These are phyloP conservation scores for Pocillopora grandis DNA, from an alignment of 92 coral and sea anemone genomes.

Conservation along the genomic window DNA sequence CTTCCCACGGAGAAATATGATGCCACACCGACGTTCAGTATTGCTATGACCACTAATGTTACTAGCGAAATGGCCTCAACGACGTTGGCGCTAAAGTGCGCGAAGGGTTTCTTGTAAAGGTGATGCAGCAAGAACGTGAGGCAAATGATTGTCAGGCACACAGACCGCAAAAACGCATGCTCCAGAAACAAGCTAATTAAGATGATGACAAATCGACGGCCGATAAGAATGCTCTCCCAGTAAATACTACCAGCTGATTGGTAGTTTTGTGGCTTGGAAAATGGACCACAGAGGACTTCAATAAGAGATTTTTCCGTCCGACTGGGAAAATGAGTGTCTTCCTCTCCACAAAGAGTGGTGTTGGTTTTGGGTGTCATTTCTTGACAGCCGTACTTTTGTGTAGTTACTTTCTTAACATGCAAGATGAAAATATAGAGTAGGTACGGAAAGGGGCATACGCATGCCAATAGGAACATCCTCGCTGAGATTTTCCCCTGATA, in stretches of 20 bases:
- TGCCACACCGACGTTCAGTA: slow-evolving; percentile 40
- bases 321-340: not conserved
- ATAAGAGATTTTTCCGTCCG: slow-evolving; percentile 7
- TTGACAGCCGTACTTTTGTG: not conserved
- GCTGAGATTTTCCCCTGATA: slow-evolving; percentile 35
- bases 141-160: slow-evolving; percentile 37
- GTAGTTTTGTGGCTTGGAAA: slow-evolving; percentile 17
- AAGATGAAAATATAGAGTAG: slow-evolving; percentile 6
- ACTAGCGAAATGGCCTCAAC: slow-evolving; percentile 49
- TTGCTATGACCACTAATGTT: slow-evolving; percentile 64
- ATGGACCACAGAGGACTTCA: slow-evolving; percentile 46
- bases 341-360: not conserved
- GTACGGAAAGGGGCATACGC: slow-evolving; percentile 42
- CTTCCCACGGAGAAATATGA: slow-evolving; percentile 36
- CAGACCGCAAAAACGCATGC: slow-evolving; percentile 37
- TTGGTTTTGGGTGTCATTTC: not conserved
- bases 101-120: slow-evolving; percentile 37
- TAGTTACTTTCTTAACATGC: not conserved
- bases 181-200: slow-evolving; percentile 22
- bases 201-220: slow-evolving; percentile 53
- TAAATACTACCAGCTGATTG: slow-evolving; percentile 25
- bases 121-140: slow-evolving; percentile 41
- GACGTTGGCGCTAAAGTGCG: slow-evolving; percentile 20
- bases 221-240: slow-evolving; percentile 60
- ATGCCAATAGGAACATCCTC: slow-evolving; percentile 24